Conservation (phyloP, 2,888 invertebrate species). For the Aphidius colemani region DNA sequence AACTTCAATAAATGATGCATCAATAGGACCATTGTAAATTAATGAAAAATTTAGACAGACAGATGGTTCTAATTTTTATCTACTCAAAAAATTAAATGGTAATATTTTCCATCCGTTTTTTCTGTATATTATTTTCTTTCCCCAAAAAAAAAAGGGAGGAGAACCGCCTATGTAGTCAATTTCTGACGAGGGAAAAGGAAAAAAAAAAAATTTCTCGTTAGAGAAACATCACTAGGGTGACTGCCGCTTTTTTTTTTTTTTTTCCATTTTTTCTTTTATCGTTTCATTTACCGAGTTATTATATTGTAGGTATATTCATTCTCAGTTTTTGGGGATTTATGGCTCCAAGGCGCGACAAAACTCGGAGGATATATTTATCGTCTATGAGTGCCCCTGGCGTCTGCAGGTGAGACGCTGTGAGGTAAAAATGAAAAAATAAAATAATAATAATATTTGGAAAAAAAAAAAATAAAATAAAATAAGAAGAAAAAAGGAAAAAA, state of each 20-base stretch:
- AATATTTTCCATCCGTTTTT: too few relatives aligned
- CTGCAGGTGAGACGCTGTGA: neutral
- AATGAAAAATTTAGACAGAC: too few relatives aligned
- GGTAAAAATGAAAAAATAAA: neutral
- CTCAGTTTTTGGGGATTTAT: slow-evolving; percentile 16
- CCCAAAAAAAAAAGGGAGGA: too few relatives aligned
- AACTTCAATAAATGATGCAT: neutral
- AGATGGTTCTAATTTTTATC: too few relatives aligned
- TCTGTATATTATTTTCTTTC: too few relatives aligned
- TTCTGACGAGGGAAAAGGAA: neutral
- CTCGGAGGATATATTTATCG: slow-evolving; percentile 4
- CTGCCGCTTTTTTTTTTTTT: too few relatives aligned
- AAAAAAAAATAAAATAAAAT: slow-evolving; percentile 24
- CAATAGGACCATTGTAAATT: too few relatives aligned
- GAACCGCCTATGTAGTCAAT: too few relatives aligned
- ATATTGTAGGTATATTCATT: neutral
- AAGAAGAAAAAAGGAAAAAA: slow-evolving; percentile 19
- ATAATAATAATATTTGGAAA: slow-evolving; percentile 9
- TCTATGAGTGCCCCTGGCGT: slow-evolving; percentile 1
- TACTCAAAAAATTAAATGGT: too few relatives aligned
- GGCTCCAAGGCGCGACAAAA: slow-evolving; percentile 23
- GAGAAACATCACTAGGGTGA: too few relatives aligned
- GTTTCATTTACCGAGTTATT: neutral
- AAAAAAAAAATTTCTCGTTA: slow-evolving; percentile 8
- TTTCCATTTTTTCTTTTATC: neutral